Base-by-base conservation (phyloP, 2,797 vertebrate species). In the Tolypeutes matacus region DNA sequence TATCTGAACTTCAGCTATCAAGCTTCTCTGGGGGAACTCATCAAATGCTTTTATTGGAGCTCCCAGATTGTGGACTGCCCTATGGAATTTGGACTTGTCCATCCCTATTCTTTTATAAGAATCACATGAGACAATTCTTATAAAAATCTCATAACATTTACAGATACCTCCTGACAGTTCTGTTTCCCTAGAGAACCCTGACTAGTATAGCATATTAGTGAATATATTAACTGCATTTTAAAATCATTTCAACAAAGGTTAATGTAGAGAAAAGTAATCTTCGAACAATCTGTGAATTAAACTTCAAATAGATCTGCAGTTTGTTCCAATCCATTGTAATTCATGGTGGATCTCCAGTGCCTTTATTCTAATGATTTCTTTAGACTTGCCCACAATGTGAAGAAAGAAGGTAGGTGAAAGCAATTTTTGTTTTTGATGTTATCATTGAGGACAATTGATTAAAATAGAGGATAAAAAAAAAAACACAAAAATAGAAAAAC, bases 251-350 rank as follows among this genome's bases (percentile, higher is more conserved):
- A 39, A 2, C 85, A 34, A 76, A 29, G 12, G 60, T 39, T 3
- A 93, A 85, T 58, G 7, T 10, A 58, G 36, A 89, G 56, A 76
- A 89, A 89, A 25, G 11, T 82, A 88, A 27, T 27, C 20, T 62
- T 85, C 36, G 14, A 65, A 78, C 31, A 36, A 10, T 91, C 23
- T 42, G 42, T 80, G 49, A 95, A 80, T 86, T 95, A 86, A 95
- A 84, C 31, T 81, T 31, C 62, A 94, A 69, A 80, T 42, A 64
- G 29, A 25, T 88, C 53, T 86, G 34, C 20, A 85, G 2, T 80
- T 76, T 86, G 27, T 64, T 84, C 49, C 84, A 58, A 39, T 81
- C 34, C 15, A 14, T 77, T 65, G 34, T 84, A 21, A 82, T 88
- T 87, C 81, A 34, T 4, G 17, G 56, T 56, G 56, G 42, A 31